Evolutionary conservation across 2,888 invertebrate species (phyloP), one percentile per base, ranked within the genome.

Genomic region (Caenorhabditis sp.): DNA sequence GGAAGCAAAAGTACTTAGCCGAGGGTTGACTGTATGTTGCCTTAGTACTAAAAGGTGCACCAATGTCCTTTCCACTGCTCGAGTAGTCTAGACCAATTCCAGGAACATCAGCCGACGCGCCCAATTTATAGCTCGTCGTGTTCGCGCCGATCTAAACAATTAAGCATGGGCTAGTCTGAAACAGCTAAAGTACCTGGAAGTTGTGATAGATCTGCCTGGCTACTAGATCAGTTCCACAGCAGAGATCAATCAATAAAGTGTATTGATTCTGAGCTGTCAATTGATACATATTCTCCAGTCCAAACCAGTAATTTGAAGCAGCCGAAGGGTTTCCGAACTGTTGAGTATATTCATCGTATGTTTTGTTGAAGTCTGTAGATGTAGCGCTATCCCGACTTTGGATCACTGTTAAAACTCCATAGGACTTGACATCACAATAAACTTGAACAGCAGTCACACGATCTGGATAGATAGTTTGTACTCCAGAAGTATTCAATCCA

Each of bases 271-370:
- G 17, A 5, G 49, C 59, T 0, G 61, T 73, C 31, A 78, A 26
- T 1, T 12, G 8, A 38, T 76, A 12, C 74, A 80, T 78, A 57
- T 78, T 78, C 0, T 80, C 76, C 59, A 80, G 56, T n/a, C 80
- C 80, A 12, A 80, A 53, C 80, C 80, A 80, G 56, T 65, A 79
- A 56, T 76, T 71, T 31, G 65, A 68, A 38, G 59, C 74, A 0
- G 58, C 23, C 63, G 73, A 72, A 10, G 77, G 31, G 12, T 27
- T 59, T 50, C 80, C 78, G 26, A 75, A 67, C 17, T 38, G 61
- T 21, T 53, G 38, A 23, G 62, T 63, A 49, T 78, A 81, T n/a
- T 59, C 56, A 12, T 49, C 63, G n/a, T 52, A 59, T 0, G 63
- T 52, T 12, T 67, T 10, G n/a, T 66, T 64, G 50, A 64, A 76